Percentiles rank a stretch among this genome's conserved stretches.
phyloP scores from a whole-genome alignment of 2,888 invertebrate species.

The Sialis lutaria region DNA sequence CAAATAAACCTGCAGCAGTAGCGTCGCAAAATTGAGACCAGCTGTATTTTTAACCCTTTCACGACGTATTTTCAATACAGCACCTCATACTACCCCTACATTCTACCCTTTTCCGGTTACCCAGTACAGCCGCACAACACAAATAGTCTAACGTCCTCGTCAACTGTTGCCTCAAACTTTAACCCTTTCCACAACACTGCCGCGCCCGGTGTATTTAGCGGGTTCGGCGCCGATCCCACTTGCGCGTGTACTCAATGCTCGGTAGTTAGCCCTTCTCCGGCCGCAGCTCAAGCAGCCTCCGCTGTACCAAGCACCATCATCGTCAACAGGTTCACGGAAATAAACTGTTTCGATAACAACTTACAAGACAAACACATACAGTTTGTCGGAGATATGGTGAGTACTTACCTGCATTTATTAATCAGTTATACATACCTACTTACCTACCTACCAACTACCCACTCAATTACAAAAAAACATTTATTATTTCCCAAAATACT shows the following conservation, averaged over 20 bases:
- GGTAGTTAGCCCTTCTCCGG: not conserved
- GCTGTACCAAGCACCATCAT: slow-evolving; percentile 23
- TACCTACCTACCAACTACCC: not conserved
- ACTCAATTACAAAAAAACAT: too few species aligned
- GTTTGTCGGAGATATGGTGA: slow-evolving; percentile 6
- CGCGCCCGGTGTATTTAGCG: slow-evolving; percentile 5
- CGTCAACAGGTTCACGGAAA: slow-evolving; percentile 28
- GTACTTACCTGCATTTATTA: not conserved
- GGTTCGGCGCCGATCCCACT: slow-evolving; percentile 10
- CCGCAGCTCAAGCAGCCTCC: slow-evolving; percentile 8
- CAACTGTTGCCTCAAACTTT: not conserved
- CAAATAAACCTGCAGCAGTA: too few species aligned
- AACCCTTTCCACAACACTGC: not conserved
- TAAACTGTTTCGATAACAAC: slow-evolving; percentile 27
- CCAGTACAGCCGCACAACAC: slow-evolving; percentile 3
- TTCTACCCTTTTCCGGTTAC: slow-evolving; percentile 20
- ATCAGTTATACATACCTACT: not conserved
- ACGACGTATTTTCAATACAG: slow-evolving; percentile 30
- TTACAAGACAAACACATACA: slow-evolving; percentile 1
- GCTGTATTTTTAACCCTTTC: slow-evolving; percentile 15
- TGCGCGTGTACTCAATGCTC: slow-evolving; percentile 10
- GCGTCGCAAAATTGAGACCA: too few species aligned
- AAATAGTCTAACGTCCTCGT: not conserved
- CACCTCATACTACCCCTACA: slow-evolving; percentile 28
- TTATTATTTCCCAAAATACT: too few species aligned